Evolutionary conservation across 1,140 invertebrate species (phyloP).

Genomic region (Bombus pyrosoma): DNA sequence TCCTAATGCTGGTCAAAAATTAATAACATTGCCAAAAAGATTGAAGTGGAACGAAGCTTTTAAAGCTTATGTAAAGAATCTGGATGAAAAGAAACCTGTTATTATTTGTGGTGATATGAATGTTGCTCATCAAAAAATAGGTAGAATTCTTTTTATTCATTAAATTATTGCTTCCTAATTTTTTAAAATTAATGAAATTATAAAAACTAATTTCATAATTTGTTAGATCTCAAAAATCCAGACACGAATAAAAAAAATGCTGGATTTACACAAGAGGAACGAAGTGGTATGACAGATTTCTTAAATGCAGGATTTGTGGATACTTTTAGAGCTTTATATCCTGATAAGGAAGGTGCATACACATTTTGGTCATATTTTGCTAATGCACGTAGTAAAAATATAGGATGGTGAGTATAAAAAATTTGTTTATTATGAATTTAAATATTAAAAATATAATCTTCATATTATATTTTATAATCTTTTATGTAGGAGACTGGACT

Average conservation of each 20-base stretch:
- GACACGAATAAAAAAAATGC: constrained; percentile 96
- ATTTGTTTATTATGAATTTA: neutral
- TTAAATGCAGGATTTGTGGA: constrained; percentile 92
- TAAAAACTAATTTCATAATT: constrained; percentile 32
- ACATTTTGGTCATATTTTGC: constrained; percentile 97
- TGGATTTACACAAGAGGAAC: constrained; percentile 97
- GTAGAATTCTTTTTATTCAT: constrained; percentile 79
- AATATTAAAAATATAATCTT: neutral
- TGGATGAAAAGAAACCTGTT: constrained; percentile 96
- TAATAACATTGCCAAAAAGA: constrained; percentile 94
- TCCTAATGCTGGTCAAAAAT: constrained; percentile 89
- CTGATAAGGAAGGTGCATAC: constrained; percentile 91
- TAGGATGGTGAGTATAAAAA: constrained; percentile 84
- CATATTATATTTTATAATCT: constrained; percentile 12
- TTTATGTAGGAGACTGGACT: constrained; percentile 92
- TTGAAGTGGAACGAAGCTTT: constrained; percentile 95
- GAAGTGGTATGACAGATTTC: constrained; percentile 94
- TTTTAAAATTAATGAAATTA: neutral
- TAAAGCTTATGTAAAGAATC: constrained; percentile 88
- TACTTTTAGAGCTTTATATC: constrained; percentile 94
- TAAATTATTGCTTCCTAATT: neutral
- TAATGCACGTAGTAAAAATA: constrained; percentile 93
- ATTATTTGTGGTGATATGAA: constrained; percentile 98
- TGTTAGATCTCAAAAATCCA: constrained; percentile 95
- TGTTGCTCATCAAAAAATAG: constrained; percentile 97